Percentiles rank a stretch among this genome's conserved stretches.
These are phyloP conservation scores for Prorops nasuta DNA, from an alignment of 1,140 invertebrate species.

Conservation along the genomic window DNA sequence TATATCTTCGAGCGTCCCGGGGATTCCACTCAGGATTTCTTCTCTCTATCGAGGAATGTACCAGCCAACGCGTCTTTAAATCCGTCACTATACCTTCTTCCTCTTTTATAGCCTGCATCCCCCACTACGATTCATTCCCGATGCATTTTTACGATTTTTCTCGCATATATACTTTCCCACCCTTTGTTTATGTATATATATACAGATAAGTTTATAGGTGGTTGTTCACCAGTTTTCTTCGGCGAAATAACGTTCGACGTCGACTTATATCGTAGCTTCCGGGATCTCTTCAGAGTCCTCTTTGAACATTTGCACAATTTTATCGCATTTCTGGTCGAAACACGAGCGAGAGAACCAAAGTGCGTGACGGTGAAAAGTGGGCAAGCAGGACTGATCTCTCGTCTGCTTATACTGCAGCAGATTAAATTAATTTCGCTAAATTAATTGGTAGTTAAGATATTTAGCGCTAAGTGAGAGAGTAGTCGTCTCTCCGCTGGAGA, in stretches of 20 bases:
- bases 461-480: conserved; percentile 42
- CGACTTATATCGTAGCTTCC: too few relatives aligned
- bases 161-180: too few relatives aligned
- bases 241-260: too few relatives aligned
- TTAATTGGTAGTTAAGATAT: conserved; percentile 48
- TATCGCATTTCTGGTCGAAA: too few relatives aligned
- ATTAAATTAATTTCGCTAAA: conserved; percentile 48
- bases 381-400: conserved; percentile 25
- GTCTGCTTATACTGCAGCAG: conserved; percentile 37
- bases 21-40: conserved; percentile 30
- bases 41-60: conserved; percentile 8
- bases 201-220: too few relatives aligned
- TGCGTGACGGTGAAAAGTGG: background rate
- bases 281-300: too few relatives aligned
- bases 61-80: conserved; percentile 24
- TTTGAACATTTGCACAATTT: too few relatives aligned
- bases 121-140: background rate
- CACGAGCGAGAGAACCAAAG: too few relatives aligned
- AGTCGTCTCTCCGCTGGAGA: too few relatives aligned
- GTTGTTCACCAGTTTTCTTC: too few relatives aligned
- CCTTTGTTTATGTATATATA: too few relatives aligned
- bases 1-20: conserved; percentile 48
- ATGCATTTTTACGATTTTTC: too few relatives aligned
- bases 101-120: background rate
- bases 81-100: conserved; percentile 25